A percentile compares a stretch with the other conserved stretches of the same genome.
Evolutionary conservation across 2,797 vertebrate species (phyloP).

Genomic region (Phataginus tetradactyla): DNA sequence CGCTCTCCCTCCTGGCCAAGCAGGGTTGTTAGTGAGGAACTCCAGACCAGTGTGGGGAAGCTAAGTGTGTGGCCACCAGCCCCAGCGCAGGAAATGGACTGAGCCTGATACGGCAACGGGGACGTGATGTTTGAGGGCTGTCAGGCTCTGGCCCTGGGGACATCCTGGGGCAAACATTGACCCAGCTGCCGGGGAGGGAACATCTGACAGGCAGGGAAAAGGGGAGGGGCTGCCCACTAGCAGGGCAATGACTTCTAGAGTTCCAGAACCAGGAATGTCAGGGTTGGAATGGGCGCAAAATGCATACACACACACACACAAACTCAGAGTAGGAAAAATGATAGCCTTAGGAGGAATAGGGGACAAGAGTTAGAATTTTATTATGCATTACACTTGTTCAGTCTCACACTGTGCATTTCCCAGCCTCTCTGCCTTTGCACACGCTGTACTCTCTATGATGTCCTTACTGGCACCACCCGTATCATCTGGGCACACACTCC

Average conservation of each 20-base stretch:
- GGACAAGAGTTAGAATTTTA: neutral
- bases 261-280: neutral
- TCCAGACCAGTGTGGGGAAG: neutral
- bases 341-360: neutral
- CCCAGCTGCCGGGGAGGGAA: neutral
- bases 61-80: neutral
- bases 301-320: neutral
- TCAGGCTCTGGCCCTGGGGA: neutral
- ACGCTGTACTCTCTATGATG: neutral
- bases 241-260: neutral
- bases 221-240: neutral
- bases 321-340: neutral
- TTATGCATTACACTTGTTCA: neutral
- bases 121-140: constrained; percentile 5
- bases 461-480: neutral
- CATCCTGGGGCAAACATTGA: neutral
- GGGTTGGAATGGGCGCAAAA: neutral
- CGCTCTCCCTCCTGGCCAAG: neutral
- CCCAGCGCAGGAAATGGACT: neutral
- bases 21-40: neutral
- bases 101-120: neutral
- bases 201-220: neutral
- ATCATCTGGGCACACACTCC: neutral
- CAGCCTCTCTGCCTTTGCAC: neutral
- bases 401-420: neutral